These are phyloP conservation scores for Campoplex capitator DNA, from an alignment of 2,888 invertebrate species.

Conservation along the genomic window DNA sequence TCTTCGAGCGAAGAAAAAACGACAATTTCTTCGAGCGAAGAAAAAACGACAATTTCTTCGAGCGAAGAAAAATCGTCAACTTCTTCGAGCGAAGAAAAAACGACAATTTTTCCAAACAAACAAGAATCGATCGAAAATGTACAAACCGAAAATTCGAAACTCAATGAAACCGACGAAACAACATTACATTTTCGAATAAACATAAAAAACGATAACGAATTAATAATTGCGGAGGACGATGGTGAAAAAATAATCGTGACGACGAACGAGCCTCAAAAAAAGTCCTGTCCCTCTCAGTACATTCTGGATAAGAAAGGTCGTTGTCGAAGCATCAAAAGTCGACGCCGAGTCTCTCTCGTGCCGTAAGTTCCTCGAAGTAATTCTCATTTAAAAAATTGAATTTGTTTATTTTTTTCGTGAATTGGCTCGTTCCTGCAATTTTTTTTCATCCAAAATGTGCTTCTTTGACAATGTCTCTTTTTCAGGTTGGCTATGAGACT, in stretches of 20 bases:
- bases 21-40: background rate
- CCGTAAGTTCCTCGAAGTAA: slow-evolving; percentile 77
- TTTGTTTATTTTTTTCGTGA: background rate
- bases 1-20: background rate
- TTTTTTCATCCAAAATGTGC: too few relatives aligned
- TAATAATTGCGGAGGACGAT: slow-evolving; percentile 23
- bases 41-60: background rate
- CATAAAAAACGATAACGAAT: slow-evolving; percentile 31
- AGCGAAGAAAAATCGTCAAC: background rate
- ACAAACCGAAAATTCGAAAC: slow-evolving; percentile 16
- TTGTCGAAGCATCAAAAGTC: slow-evolving; percentile 77
- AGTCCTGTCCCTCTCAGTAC: slow-evolving; percentile 78
- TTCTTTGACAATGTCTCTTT: background rate
- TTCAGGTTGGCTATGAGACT: slow-evolving; percentile 73
- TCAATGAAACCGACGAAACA: slow-evolving; percentile 25
- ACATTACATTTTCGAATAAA: slow-evolving; percentile 37
- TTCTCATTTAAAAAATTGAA: background rate
- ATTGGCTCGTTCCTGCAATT: background rate
- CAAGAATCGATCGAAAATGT: background rate
- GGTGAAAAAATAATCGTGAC: background rate
- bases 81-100: background rate
- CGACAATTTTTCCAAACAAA: slow-evolving; percentile 4
- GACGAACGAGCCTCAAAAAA: slow-evolving; percentile 21
- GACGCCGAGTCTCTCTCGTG: slow-evolving; percentile 77
- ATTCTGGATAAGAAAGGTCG: slow-evolving; percentile 79